phyloP scores from a whole-genome alignment of 1,140 invertebrate genomes.

The Drosophila santomea region DNA sequence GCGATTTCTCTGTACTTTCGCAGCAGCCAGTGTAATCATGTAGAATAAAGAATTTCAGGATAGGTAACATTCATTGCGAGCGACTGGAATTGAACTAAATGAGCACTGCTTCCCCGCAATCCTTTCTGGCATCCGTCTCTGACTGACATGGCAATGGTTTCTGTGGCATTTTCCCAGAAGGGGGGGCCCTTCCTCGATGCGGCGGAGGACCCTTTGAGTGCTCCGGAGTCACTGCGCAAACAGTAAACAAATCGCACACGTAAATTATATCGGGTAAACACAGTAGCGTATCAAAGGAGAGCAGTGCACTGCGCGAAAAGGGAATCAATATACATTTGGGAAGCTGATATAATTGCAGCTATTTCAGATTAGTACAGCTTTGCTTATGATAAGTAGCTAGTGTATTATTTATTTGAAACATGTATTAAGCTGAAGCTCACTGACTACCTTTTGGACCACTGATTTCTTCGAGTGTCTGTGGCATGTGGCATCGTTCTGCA shows the following conservation, averaged over 20 bases:
- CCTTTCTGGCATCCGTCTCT: not conserved
- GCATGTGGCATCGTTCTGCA: slow-evolving; percentile 24
- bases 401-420: not conserved
- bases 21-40: slow-evolving; percentile 5
- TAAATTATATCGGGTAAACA: slow-evolving; percentile 43
- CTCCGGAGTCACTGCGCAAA: slow-evolving; percentile 13
- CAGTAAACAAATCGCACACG: slow-evolving; percentile 41
- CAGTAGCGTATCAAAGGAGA: slow-evolving; percentile 20
- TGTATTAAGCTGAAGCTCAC: not conserved
- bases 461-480: not conserved
- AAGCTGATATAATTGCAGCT: too few species aligned
- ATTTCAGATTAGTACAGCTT: too few species aligned
- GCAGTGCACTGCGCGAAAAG: not conserved
- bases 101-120: not conserved
- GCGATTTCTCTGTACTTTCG: slow-evolving; percentile 2
- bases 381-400: too few species aligned
- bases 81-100: slow-evolving; percentile 9
- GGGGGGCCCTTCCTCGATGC: not conserved
- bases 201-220: slow-evolving; percentile 15
- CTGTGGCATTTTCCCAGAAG: not conserved
- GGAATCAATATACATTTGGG: too few species aligned
- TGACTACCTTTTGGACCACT: too few species aligned
- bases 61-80: slow-evolving; percentile 12
- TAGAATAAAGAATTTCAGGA: slow-evolving; percentile 2
- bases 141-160: slow-evolving; percentile 3